Percentiles rank a stretch among this genome's conserved stretches.
Conservation (phyloP, 2,113 vertebrate genomes). For the Chelonoidis abingdonii region DNA sequence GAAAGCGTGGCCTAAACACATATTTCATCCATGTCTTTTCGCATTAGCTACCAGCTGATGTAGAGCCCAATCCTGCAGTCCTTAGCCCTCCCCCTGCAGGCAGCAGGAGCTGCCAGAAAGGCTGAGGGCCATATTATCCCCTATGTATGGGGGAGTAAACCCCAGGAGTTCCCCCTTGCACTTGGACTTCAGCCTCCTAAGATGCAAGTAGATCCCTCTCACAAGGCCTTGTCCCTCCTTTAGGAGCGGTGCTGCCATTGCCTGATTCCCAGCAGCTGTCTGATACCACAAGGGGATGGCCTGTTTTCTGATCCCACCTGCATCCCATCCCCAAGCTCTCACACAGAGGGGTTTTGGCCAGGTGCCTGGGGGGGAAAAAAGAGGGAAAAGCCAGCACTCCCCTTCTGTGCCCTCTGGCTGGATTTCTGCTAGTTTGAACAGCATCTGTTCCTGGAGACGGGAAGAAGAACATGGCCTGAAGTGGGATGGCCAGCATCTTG, state of each 20-base stretch:
- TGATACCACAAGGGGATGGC: rapidly evolving
- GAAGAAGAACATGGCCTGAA: neutral
- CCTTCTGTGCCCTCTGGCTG: neutral
- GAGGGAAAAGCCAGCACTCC: neutral
- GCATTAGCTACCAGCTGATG: neutral
- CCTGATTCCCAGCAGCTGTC: neutral
- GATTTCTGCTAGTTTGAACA: neutral
- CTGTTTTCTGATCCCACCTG: neutral
- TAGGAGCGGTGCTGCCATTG: neutral
- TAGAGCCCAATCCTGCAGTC: neutral
- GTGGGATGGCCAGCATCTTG: neutral
- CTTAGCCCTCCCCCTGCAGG: neutral
- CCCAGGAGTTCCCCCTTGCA: neutral
- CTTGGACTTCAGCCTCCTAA: neutral
- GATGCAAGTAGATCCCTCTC: neutral
- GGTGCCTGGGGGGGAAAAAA: neutral
- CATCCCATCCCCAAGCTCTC: neutral
- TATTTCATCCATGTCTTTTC: neutral
- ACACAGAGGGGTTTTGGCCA: neutral
- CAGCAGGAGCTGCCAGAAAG: neutral
- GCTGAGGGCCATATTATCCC: neutral
- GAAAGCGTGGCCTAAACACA: neutral
- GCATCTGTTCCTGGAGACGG: rapidly evolving
- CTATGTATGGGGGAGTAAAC: neutral
- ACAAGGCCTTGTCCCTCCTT: neutral